Percentiles rank a stretch among this genome's conserved stretches.
These are phyloP conservation scores for Eidolon helvum DNA, from an alignment of 2,113 vertebrate species.

Conservation along the genomic window DNA sequence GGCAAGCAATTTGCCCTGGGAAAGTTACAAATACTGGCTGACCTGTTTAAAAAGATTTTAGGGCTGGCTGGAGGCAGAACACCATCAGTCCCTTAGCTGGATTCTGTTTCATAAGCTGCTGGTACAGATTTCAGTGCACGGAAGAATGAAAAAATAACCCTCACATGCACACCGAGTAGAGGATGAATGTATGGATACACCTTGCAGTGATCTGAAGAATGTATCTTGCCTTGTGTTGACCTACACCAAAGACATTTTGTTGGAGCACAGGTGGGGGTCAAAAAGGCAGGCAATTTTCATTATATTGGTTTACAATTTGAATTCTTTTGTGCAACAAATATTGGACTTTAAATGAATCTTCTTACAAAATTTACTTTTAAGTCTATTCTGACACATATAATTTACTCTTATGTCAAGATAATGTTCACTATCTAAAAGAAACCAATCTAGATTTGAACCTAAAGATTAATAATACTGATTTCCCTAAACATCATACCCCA, in stretches of 20 bases:
- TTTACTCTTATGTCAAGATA: conserved; percentile 25
- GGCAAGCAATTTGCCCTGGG: conserved; percentile 36
- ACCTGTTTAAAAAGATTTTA: conserved; percentile 1
- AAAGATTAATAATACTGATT: conserved; percentile 49
- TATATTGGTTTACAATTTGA: conserved; percentile 17
- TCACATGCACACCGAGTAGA: conserved; percentile 25
- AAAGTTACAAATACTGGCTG: conserved; percentile 49
- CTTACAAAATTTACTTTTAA: conserved; percentile 46
- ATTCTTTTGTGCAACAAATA: conserved; percentile 34
- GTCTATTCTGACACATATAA: conserved; percentile 33
- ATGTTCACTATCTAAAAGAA: conserved; percentile 62
- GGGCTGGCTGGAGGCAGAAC: conserved; percentile 24
- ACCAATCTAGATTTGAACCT: background rate
- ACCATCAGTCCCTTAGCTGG: background rate
- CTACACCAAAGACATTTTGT: conserved; percentile 11
- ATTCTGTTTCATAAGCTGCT: background rate
- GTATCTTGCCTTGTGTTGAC: background rate
- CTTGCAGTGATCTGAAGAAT: conserved; percentile 47
- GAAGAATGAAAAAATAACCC: background rate
- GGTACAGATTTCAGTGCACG: background rate
- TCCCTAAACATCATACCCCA: background rate
- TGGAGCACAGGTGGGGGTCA: background rate
- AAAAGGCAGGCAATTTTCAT: conserved; percentile 9
- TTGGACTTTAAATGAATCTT: conserved; percentile 40
- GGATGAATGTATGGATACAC: background rate